Conservation (phyloP, 2,113 vertebrate genomes). For the Felis catus region DNA sequence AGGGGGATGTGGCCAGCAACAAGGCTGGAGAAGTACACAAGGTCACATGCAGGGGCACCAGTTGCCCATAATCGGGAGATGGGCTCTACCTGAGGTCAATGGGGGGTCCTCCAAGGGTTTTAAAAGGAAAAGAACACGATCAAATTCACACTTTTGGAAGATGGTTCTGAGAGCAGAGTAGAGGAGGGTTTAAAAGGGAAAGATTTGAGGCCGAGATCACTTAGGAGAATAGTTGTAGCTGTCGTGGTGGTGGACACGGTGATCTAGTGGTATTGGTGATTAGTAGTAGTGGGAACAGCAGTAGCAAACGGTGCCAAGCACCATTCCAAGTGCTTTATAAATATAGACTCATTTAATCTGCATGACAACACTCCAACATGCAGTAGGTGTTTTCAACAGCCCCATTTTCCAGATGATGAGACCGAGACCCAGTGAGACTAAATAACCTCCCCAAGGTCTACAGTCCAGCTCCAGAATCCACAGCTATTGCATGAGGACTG, state of each 20-base stretch:
- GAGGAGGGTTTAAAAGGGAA: neutral
- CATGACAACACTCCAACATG: neutral
- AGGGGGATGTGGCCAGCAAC: neutral
- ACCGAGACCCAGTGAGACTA: neutral
- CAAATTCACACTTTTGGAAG: neutral
- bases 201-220: neutral
- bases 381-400: neutral
- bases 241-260: too few relatives aligned
- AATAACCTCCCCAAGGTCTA: neutral
- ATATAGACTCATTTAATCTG: neutral
- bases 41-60: neutral
- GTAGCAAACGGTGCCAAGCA: neutral
- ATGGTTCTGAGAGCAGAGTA: neutral
- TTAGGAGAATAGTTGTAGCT: neutral
- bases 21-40: neutral
- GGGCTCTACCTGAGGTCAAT: neutral
- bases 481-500: fast-evolving
- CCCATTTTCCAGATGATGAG: neutral
- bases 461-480: neutral
- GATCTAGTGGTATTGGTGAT: neutral
- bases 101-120: neutral
- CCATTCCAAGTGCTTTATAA: neutral
- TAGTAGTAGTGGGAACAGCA: neutral
- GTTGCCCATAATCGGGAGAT: neutral
- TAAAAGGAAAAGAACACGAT: neutral